These are phyloP conservation scores for Linnaemya tessellans DNA, from an alignment of 2,888 invertebrate species.

Conservation along the genomic window DNA sequence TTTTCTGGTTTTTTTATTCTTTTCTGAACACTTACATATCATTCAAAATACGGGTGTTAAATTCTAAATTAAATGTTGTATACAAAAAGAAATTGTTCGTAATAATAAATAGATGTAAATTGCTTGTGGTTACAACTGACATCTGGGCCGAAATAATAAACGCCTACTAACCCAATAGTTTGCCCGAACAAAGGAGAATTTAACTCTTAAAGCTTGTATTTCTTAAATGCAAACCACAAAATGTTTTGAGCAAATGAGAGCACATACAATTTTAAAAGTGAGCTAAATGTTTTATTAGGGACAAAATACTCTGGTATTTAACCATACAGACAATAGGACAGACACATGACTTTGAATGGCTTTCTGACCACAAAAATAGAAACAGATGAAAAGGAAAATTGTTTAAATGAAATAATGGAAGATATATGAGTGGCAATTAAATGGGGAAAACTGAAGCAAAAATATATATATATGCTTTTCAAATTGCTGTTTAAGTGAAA, in stretches of 20 bases:
- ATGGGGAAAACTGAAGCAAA: background rate
- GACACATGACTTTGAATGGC: conserved; percentile 21
- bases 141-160: conserved; percentile 48
- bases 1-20: too few species aligned
- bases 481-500: background rate
- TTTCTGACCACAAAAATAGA: conserved; percentile 1
- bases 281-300: conserved; percentile 54
- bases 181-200: conserved; percentile 33
- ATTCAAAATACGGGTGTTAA: background rate
- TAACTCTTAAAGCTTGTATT: conserved; percentile 22
- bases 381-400: conserved; percentile 5
- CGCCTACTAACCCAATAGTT: conserved; percentile 49
- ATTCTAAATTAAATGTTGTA: background rate
- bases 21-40: conserved; percentile 4
- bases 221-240: conserved; percentile 48
- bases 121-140: conserved; percentile 49
- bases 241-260: conserved; percentile 30
- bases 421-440: background rate
- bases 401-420: conserved; percentile 1
- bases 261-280: conserved; percentile 6
- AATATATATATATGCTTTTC: background rate
- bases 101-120: conserved; percentile 21
- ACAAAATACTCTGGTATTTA: conserved; percentile 12
- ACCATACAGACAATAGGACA: background rate
- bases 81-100: background rate